phyloP scores from a whole-genome alignment of 2,113 vertebrate species.

The Leiothrix lutea region DNA sequence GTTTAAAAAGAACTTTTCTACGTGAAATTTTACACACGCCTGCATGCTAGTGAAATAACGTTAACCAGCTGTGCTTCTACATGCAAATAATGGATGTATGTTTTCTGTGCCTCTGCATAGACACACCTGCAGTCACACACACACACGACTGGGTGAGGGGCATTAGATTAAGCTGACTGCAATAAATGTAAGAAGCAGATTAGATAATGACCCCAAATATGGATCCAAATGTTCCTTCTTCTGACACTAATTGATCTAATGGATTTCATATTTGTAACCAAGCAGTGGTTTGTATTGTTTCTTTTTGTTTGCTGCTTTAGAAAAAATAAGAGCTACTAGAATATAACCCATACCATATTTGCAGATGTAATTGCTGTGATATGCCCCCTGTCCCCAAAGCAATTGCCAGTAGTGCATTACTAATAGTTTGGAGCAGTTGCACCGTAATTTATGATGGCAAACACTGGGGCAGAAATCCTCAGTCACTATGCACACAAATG shows the following conservation, averaged over 20 bases:
- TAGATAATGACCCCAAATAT: neutral
- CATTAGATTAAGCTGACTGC: neutral
- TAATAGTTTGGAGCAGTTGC: neutral
- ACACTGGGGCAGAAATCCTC: neutral
- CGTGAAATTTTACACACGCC: neutral
- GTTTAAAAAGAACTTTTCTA: neutral
- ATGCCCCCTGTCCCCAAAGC: fast-evolving
- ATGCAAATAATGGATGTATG: neutral
- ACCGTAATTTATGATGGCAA: slow-evolving; percentile 9
- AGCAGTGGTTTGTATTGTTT: slow-evolving; percentile 6
- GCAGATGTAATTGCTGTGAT: neutral
- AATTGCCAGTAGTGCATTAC: neutral
- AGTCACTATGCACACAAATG: neutral
- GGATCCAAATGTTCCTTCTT: neutral
- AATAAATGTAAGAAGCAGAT: neutral
- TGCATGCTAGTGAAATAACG: neutral
- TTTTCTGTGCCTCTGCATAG: neutral
- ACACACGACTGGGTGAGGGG: too few species aligned
- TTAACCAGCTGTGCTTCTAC: neutral
- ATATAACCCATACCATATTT: slow-evolving; percentile 29
- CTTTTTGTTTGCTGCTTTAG: slow-evolving; percentile 38
- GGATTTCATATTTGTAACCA: slow-evolving; percentile 5
- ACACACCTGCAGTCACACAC: neutral
- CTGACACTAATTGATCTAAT: slow-evolving; percentile 15
- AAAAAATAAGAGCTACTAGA: neutral